Evolutionary conservation across 2,888 invertebrate genomes (phyloP).

Genomic region (Drosophila stalkeri): DNA sequence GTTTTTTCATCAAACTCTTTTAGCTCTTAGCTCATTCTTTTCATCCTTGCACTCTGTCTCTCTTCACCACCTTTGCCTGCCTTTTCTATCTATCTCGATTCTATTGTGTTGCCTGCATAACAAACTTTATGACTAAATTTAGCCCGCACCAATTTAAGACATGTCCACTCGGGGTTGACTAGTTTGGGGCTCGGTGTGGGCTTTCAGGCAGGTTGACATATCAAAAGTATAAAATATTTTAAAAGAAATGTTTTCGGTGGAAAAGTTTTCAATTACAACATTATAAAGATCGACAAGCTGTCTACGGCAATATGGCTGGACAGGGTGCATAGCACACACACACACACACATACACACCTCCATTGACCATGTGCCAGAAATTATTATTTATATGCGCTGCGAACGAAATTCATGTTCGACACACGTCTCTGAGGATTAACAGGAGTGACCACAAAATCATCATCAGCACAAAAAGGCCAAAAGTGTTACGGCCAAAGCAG

Average conservation of each 20-base stretch:
- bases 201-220: constrained; percentile 76
- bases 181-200: constrained; percentile 23
- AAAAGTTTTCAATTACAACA: constrained; percentile 84
- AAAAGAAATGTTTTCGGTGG: constrained; percentile 70
- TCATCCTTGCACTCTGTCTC: not conserved
- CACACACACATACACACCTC: constrained; percentile 18
- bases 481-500: constrained; percentile 49
- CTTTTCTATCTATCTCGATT: constrained; percentile 13
- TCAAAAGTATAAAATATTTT: constrained; percentile 79
- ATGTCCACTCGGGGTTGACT: constrained; percentile 35
- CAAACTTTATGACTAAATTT: constrained; percentile 35
- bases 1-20: not conserved
- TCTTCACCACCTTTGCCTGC: not conserved
- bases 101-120: constrained; percentile 24
- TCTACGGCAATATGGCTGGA: constrained; percentile 79
- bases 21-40: not conserved
- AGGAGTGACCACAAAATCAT: constrained; percentile 84
- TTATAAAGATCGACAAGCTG: constrained; percentile 85
- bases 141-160: constrained; percentile 44
- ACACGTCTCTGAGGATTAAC: constrained; percentile 84
- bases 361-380: constrained; percentile 66
- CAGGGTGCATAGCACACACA: constrained; percentile 38
- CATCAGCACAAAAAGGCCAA: constrained; percentile 75
- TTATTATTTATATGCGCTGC: constrained; percentile 83
- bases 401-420: constrained; percentile 84